These are phyloP conservation scores for Eulemur albifrons DNA, from an alignment of 2,797 vertebrate genomes.

Conservation along the genomic window DNA sequence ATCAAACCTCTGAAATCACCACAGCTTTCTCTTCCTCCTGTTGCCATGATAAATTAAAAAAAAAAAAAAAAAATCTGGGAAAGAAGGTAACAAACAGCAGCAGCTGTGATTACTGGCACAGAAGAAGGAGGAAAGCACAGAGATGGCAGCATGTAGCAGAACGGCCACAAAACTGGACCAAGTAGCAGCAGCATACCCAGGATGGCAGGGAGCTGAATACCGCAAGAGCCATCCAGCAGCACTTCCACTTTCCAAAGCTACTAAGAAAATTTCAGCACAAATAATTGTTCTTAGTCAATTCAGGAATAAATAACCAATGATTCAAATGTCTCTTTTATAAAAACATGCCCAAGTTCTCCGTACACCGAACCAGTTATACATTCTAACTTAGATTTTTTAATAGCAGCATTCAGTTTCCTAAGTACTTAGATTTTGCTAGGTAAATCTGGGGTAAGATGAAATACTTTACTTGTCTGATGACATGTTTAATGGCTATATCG, in stretches of 20 bases:
- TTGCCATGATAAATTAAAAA: constrained; percentile 41
- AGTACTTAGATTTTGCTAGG: background rate
- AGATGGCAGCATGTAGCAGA: background rate
- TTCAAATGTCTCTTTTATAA: background rate
- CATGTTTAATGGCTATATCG: background rate
- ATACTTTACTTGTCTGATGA: background rate
- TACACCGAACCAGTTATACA: background rate
- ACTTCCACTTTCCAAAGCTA: background rate
- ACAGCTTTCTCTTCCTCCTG: background rate
- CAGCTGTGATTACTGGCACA: constrained; percentile 61
- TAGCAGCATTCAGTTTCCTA: background rate
- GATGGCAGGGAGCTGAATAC: background rate
- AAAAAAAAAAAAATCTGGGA: constrained; percentile 63
- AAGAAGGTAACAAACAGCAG: constrained; percentile 12
- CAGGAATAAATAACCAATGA: background rate
- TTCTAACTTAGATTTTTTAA: background rate
- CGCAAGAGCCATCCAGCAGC: background rate
- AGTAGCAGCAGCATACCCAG: background rate
- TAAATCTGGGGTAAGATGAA: background rate
- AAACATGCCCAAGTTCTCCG: background rate
- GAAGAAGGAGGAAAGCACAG: background rate
- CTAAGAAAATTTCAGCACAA: background rate
- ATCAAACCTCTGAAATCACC: constrained; percentile 1
- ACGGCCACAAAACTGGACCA: background rate
- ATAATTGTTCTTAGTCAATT: background rate